A percentile compares a stretch with the other conserved stretches of the same genome.
These are phyloP conservation scores for Megalurothrips usitatus DNA, from an alignment of 2,888 invertebrate species.

Conservation along the genomic window DNA sequence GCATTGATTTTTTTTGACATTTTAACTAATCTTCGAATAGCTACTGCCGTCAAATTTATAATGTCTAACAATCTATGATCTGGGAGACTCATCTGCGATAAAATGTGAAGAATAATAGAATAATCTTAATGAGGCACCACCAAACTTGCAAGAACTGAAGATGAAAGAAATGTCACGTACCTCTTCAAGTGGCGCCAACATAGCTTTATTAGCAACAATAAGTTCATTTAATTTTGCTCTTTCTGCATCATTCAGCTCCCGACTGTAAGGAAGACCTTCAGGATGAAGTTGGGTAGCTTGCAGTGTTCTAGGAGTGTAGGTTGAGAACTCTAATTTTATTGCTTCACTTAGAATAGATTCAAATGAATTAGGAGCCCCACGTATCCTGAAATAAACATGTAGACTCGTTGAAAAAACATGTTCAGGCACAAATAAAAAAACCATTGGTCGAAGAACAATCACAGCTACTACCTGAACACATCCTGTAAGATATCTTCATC, in stretches of 20 bases:
- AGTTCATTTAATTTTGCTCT: constrained; percentile 77
- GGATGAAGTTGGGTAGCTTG: constrained; percentile 34
- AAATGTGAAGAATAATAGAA: constrained; percentile 30
- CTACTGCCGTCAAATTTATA: constrained; percentile 86
- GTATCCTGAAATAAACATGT: constrained; percentile 47
- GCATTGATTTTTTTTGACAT: constrained; percentile 60
- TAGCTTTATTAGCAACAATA: constrained; percentile 78
- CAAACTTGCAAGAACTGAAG: too few species aligned
- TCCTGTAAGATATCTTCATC: constrained; percentile 63
- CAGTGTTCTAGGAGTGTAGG: constrained; percentile 57
- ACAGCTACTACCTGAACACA: constrained; percentile 55
- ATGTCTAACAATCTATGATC: constrained; percentile 74
- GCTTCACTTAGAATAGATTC: constrained; percentile 81
- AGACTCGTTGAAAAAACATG: constrained; percentile 34
- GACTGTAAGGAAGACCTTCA: constrained; percentile 47
- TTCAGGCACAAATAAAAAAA: constrained; percentile 34
- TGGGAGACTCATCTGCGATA: constrained; percentile 41
- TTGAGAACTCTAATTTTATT: constrained; percentile 77
- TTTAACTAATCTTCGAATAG: constrained; percentile 72
- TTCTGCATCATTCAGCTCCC: constrained; percentile 75
- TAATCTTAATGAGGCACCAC: neutral
- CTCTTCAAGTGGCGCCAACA: constrained; percentile 77
- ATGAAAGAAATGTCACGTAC: constrained; percentile 43
- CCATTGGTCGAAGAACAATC: constrained; percentile 4
- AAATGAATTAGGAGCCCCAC: constrained; percentile 64